Evolutionary conservation across 2,797 vertebrate genomes (phyloP).

Genomic region (Sebastes hubbsi): DNA sequence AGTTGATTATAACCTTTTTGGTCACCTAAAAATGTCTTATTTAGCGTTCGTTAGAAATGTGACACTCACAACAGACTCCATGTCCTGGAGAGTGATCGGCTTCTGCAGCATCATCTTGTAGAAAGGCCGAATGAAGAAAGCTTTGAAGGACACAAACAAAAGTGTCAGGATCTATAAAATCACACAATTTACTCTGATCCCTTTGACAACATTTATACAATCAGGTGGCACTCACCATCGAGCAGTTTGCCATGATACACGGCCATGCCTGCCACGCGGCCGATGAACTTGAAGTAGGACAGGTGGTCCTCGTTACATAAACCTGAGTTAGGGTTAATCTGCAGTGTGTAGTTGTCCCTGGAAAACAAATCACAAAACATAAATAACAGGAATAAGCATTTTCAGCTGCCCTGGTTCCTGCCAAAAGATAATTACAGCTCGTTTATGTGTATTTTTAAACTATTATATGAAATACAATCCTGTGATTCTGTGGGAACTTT

Average conservation of each 20-base stretch:
- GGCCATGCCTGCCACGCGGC: constrained; percentile 97
- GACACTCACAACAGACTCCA: constrained; percentile 96
- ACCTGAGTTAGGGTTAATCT: constrained; percentile 98
- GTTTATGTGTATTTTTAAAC: neutral
- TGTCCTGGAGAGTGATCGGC: constrained; percentile 92
- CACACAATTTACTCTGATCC: neutral
- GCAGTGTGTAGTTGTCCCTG: constrained; percentile 98
- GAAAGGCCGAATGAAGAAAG: constrained; percentile 98
- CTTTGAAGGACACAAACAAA: constrained; percentile 70
- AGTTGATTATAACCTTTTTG: too few relatives aligned
- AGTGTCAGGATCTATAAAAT: neutral
- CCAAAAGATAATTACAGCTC: neutral
- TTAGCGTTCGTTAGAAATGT: neutral
- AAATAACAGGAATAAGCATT: neutral
- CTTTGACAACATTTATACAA: neutral
- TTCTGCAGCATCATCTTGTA: constrained; percentile 99
- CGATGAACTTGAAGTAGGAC: constrained; percentile 98
- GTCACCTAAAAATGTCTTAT: too few relatives aligned
- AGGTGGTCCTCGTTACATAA: constrained; percentile 98
- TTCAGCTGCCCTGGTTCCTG: neutral
- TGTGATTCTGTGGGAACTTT: neutral
- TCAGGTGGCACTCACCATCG: constrained; percentile 85
- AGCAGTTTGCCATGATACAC: constrained; percentile 97
- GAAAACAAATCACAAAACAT: constrained; percentile 25
- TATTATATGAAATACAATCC: neutral